Evolutionary conservation across 2,888 invertebrate species (phyloP).

Genomic region (Oscheius sp.): DNA sequence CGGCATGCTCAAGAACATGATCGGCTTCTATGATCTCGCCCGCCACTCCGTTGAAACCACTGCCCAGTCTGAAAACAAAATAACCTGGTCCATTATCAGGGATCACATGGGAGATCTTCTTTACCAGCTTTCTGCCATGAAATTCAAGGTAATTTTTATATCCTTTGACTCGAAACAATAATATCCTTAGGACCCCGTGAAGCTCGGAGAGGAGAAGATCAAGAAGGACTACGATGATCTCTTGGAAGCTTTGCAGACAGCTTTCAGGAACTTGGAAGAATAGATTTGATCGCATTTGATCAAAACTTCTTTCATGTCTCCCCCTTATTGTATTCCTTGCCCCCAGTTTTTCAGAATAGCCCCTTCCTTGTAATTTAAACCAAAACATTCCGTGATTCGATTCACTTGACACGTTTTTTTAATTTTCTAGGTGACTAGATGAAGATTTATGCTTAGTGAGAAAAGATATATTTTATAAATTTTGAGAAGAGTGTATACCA

Average conservation of each 20-base stretch:
- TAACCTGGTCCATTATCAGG: conserved; percentile 84
- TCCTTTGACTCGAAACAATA: conserved; percentile 42
- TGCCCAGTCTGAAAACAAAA: conserved; percentile 96
- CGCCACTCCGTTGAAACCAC: conserved; percentile 97
- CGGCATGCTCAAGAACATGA: conserved; percentile 98
- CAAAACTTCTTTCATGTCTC: conserved; percentile 9
- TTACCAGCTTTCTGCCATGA: conserved; percentile 98
- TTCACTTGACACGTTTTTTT: conserved; percentile 19
- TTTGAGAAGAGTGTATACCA: neutral
- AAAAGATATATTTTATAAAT: conserved; percentile 2
- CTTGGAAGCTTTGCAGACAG: conserved; percentile 92
- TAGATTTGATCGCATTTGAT: conserved; percentile 76
- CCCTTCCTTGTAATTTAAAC: conserved; percentile 12
- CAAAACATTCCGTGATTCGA: conserved; percentile 26
- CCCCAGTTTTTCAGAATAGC: conserved; percentile 7
- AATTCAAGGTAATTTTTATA: conserved; percentile 88
- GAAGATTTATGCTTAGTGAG: neutral
- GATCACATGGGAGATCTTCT: conserved; percentile 96
- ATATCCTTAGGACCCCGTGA: conserved; percentile 87
- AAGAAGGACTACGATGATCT: conserved; percentile 95
- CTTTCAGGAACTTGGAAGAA: conserved; percentile 85
- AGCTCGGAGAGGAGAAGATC: conserved; percentile 97
- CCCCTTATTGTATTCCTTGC: conserved; percentile 18
- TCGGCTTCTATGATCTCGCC: conserved; percentile 97
- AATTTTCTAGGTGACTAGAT: conserved; percentile 16